Conservation (phyloP, 2,113 vertebrate species). For the Misgurnus anguillicaudatus region DNA sequence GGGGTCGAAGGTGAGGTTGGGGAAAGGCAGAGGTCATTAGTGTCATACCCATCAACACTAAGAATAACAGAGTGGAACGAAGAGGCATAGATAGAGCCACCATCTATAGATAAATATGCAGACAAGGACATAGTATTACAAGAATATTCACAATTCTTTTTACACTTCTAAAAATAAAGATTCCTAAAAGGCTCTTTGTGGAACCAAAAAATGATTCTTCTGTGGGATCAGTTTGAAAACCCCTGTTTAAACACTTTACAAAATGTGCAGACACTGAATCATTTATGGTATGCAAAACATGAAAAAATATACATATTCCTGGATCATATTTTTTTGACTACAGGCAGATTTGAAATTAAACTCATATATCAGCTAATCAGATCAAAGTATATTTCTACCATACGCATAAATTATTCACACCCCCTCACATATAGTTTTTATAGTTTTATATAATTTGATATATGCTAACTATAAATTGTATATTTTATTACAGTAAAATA, state of each 20-base stretch:
- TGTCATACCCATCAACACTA: conserved; percentile 64
- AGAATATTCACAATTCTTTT: neutral
- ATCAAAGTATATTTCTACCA: neutral
- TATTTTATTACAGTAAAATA: too few relatives aligned
- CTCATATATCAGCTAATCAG: conserved; percentile 14
- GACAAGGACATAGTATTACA: neutral
- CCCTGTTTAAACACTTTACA: neutral
- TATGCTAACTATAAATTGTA: too few relatives aligned
- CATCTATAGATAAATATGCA: conserved; percentile 59
- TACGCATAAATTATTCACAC: neutral
- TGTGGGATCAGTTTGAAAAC: neutral
- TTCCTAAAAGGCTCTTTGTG: too few relatives aligned
- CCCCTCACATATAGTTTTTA: too few relatives aligned
- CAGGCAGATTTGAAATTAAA: conserved; percentile 29
- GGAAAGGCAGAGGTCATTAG: conserved; percentile 65
- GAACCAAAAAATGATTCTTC: too few relatives aligned
- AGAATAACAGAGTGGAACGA: conserved; percentile 54
- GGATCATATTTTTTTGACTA: neutral
- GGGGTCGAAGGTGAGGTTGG: conserved; percentile 55
- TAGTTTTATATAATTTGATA: too few relatives aligned
- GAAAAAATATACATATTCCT: neutral
- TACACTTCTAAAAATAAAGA: too few relatives aligned
- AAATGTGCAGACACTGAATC: neutral
- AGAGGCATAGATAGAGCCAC: conserved; percentile 38
- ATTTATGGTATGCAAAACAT: neutral